A percentile compares a stretch with the other conserved stretches of the same genome.
phyloP scores from a whole-genome alignment of 1,140 invertebrate species.

The Drosophila dunni region DNA sequence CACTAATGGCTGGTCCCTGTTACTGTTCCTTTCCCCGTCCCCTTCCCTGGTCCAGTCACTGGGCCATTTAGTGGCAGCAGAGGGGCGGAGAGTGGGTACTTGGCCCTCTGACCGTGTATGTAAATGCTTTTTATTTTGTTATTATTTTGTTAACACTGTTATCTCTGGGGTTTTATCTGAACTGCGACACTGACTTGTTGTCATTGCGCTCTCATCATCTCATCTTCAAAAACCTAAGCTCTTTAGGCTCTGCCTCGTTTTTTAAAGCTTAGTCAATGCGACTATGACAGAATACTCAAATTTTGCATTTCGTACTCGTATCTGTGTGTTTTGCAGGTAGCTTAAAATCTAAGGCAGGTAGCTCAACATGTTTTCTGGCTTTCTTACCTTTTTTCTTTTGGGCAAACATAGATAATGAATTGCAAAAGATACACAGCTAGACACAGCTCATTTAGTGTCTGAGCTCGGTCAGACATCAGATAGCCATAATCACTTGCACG shows the following conservation, averaged over 20 bases:
- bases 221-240: conserved; percentile 45
- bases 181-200: conserved; percentile 30
- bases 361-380: conserved; percentile 24
- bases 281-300: conserved; percentile 11
- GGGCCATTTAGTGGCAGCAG: background rate
- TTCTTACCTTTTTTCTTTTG: background rate
- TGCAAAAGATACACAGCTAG: conserved; percentile 52
- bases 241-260: conserved; percentile 62
- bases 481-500: conserved; percentile 15
- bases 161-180: conserved; percentile 62
- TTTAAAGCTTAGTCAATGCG: conserved; percentile 64
- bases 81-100: background rate
- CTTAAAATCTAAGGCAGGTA: conserved; percentile 46
- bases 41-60: conserved; percentile 10
- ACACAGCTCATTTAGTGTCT: conserved; percentile 27
- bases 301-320: conserved; percentile 33
- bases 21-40: no score
- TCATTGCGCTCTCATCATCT: conserved; percentile 58
- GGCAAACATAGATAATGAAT: conserved; percentile 71
- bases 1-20: conserved; percentile 52
- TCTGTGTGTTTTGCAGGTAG: conserved; percentile 9
- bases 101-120: conserved; percentile 37
- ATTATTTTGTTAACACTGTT: conserved; percentile 78
- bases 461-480: conserved; percentile 8
- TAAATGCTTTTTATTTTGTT: conserved; percentile 80